phyloP scores from a whole-genome alignment of 2,797 vertebrate genomes.

The Silurus aristotelis region DNA sequence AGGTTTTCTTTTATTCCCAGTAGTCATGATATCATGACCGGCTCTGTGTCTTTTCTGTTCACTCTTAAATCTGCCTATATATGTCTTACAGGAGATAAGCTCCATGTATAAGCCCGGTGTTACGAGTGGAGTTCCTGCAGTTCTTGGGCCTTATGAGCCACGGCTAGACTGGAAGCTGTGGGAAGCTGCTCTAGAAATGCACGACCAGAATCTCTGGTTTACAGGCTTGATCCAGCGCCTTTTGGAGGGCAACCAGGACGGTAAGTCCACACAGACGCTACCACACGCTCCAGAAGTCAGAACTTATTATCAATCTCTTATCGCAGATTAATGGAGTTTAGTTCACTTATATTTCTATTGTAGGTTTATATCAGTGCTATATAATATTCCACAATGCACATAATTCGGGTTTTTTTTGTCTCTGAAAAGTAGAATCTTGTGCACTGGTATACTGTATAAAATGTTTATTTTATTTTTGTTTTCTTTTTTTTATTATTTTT shows the following conservation, averaged over 20 bases:
- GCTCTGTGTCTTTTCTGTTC: background rate
- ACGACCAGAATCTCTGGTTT: conserved; percentile 80
- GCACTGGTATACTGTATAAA: no score
- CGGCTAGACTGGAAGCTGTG: conserved; percentile 85
- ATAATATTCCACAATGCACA: no score
- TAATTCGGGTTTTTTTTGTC: no score
- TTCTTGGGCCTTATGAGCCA: conserved; percentile 77
- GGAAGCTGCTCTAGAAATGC: conserved; percentile 74
- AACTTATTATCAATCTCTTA: background rate
- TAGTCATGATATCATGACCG: no score
- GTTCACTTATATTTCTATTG: background rate
- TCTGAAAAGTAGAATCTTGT: no score
- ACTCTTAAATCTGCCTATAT: background rate
- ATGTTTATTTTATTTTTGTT: no score
- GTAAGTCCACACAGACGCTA: conserved; percentile 61
- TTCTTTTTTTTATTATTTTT: no score
- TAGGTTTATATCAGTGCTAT: background rate
- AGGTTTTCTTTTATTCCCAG: background rate
- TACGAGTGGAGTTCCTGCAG: conserved; percentile 58
- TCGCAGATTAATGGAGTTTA: background rate
- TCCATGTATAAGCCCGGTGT: conserved; percentile 84
- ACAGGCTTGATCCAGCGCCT: conserved; percentile 75
- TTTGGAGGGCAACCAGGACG: conserved; percentile 79
- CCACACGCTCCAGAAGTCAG: background rate
- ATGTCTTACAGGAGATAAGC: conserved; percentile 74